Evolutionary conservation across 2,113 vertebrate genomes (phyloP).

Genomic region (Willisornis vidua): DNA sequence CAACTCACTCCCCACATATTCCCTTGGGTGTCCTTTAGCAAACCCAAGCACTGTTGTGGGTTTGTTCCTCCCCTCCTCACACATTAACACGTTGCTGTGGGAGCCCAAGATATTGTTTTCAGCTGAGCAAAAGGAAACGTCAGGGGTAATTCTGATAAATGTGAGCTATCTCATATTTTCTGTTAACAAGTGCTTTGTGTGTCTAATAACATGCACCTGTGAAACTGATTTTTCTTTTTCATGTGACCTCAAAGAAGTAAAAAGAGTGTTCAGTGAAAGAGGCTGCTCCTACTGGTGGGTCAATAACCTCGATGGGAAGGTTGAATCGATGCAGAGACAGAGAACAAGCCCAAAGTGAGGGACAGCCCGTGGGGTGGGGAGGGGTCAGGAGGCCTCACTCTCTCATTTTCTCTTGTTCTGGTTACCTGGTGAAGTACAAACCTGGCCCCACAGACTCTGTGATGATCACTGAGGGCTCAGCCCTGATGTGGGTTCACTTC

Average conservation of each 20-base stretch:
- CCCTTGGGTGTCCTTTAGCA: background rate
- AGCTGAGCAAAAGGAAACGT: conserved; percentile 66
- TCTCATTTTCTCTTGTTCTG: too few species aligned
- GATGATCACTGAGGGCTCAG: background rate
- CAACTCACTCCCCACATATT: background rate
- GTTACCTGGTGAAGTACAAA: background rate
- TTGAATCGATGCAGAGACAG: background rate
- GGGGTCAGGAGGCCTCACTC: too few species aligned
- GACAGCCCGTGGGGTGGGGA: too few species aligned
- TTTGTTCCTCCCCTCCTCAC: background rate
- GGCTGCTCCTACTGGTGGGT: background rate
- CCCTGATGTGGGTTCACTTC: background rate
- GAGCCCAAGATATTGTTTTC: conserved; percentile 48
- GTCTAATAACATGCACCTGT: conserved; percentile 54
- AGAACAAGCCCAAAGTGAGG: too few species aligned
- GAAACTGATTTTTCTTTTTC: conserved; percentile 32
- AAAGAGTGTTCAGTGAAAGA: background rate
- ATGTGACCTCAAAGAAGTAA: conserved; percentile 30
- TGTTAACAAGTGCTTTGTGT: conserved; percentile 64
- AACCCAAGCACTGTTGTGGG: background rate
- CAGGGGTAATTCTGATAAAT: conserved; percentile 68
- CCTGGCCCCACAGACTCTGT: background rate
- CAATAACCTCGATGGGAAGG: background rate
- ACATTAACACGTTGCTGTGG: background rate
- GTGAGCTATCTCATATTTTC: conserved; percentile 35